Evolutionary conservation across 2,113 vertebrate genomes (phyloP), one percentile per base, ranked within the genome.

Genomic region (Atrichornis clamosus): DNA sequence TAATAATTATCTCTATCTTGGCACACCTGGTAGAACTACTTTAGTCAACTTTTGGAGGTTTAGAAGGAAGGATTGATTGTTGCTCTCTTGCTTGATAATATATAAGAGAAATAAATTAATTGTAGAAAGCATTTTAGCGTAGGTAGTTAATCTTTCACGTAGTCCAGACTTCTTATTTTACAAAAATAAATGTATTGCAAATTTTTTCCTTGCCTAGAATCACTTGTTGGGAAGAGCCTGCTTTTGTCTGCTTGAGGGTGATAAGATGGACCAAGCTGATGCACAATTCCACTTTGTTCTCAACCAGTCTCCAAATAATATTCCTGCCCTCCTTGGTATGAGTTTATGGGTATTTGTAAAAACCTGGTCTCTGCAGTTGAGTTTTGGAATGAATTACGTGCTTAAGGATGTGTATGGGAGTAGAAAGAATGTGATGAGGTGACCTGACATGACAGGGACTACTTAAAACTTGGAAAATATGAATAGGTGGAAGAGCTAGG

Each of bases 251-350:
- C 98, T 99, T 96, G 99, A 99, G 97, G 99, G 99, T 90, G 99
- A 99, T 97, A 99, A 99, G 97, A 99, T 99, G 99, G 99, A 99
- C 97, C 99, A 99, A 88, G 99, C 99, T 24, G 99, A 99, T 60
- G 99, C 99, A 49, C 99, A 99, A 65, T 99, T 99, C 97, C 99
- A 99, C 97, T 99, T 99, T 35, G 99, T 99, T 83, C 98, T 99
- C 77, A 99, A 99, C 96, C 99, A 99, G 97, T 99, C 99, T 93
- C 99, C 99, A 85, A 99, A 99, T 98, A 99, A 99, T 97, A 99
- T 99, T 96, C 99, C 99, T 84, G 99, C 99, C 39, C 98, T 99
- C 91, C 98, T 99, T 2, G 99, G 99, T 98, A 98, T 96, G 98
- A 94, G 18, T 82, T 91, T n/a, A 7, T 89, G 65, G 32, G 7